Conservation (phyloP, 2,113 vertebrate species). For the Craseonycteris thonglongyai region DNA sequence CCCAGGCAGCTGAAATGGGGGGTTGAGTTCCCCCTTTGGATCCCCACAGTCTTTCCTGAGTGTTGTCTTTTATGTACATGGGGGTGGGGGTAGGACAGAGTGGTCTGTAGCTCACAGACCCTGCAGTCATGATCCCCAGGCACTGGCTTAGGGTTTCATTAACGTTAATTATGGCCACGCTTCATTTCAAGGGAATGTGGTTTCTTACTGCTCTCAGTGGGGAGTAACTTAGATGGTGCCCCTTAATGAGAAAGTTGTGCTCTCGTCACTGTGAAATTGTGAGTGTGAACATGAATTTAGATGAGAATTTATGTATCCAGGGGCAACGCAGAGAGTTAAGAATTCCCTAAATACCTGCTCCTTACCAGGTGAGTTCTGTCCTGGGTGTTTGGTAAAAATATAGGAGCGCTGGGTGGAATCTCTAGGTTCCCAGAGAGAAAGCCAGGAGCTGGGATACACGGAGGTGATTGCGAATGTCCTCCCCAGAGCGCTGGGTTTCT, state of each 20-base stretch:
- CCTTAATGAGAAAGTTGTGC: constrained; percentile 74
- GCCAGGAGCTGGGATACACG: neutral
- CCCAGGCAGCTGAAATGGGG: neutral
- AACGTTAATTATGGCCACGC: constrained; percentile 79
- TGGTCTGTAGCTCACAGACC: neutral
- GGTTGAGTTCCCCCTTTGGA: neutral
- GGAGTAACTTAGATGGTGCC: constrained; percentile 68
- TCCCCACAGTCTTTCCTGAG: neutral
- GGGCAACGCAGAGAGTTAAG: neutral
- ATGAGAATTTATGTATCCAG: constrained; percentile 79
- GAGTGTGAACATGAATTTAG: constrained; percentile 88
- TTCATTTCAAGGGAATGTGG: constrained; percentile 48
- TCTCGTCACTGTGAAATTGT: constrained; percentile 60
- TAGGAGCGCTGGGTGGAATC: neutral
- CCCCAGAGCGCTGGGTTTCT: fast-evolving
- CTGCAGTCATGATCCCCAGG: constrained; percentile 14
- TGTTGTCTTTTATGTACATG: neutral
- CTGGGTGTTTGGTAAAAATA: neutral
- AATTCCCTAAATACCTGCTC: neutral
- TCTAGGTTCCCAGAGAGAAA: neutral
- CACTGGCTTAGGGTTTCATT: constrained; percentile 72
- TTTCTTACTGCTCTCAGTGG: constrained; percentile 63
- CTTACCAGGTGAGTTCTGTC: neutral
- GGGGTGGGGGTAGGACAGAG: neutral
- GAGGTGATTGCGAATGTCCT: too few relatives aligned